A percentile compares a stretch with the other conserved stretches of the same genome.
Evolutionary conservation across 2,113 vertebrate genomes (phyloP).

Genomic region (Lagopus leucura): DNA sequence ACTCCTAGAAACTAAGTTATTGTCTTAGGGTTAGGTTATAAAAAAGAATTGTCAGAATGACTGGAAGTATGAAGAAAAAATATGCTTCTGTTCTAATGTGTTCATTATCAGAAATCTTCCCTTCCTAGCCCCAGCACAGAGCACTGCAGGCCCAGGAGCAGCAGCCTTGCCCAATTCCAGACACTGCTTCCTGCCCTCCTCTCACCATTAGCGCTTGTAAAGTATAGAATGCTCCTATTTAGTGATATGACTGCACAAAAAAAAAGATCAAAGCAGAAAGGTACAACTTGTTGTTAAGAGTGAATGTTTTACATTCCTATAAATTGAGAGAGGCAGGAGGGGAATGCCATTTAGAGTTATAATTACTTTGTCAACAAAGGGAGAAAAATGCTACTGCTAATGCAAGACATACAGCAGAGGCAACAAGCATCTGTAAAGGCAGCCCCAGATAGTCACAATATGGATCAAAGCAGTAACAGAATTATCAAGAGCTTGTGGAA

Average conservation of each 20-base stretch:
- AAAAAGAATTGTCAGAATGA: slow-evolving; percentile 33
- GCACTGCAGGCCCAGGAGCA: not conserved
- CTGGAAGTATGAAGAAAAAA: slow-evolving; percentile 15
- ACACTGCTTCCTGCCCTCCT: not conserved
- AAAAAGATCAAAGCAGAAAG: not conserved
- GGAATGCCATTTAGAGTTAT: not conserved
- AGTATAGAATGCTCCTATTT: rapidly evolving
- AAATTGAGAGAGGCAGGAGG: not conserved
- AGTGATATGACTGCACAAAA: not conserved
- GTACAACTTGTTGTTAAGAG: not conserved
- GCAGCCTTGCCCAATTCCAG: rapidly evolving
- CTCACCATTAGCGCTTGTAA: not conserved
- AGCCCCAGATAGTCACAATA: not conserved
- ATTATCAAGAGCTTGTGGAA: not conserved
- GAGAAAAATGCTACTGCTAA: not conserved
- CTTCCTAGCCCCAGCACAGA: not conserved
- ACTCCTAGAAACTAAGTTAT: slow-evolving; percentile 25
- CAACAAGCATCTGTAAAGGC: not conserved
- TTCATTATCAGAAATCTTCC: not conserved
- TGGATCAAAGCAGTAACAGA: not conserved
- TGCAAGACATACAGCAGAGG: not conserved
- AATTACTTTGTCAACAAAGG: not conserved
- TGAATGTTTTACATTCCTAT: not conserved
- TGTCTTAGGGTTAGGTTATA: not conserved
- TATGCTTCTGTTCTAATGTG: not conserved